These are phyloP conservation scores for Drosophila putrida DNA, from an alignment of 2,888 invertebrate genomes.

Conservation along the genomic window DNA sequence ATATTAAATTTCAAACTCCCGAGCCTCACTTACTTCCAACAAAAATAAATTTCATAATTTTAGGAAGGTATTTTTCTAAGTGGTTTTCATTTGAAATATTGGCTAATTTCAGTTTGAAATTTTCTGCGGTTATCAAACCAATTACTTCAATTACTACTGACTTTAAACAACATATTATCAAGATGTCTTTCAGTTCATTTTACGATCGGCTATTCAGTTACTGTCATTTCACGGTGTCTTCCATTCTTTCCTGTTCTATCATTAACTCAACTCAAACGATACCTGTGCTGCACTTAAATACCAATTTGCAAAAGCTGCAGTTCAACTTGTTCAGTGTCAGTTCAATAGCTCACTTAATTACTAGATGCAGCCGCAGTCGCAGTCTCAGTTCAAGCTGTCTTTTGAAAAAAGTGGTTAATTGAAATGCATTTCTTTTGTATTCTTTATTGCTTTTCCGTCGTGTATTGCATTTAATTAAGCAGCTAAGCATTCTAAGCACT, in stretches of 20 bases:
- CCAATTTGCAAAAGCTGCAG: slow-evolving; percentile 30
- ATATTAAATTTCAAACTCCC: too few relatives aligned
- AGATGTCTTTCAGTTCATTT: neutral
- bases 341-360: slow-evolving; percentile 58
- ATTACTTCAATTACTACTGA: neutral
- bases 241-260: neutral
- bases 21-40: too few relatives aligned
- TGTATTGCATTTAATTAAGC: slow-evolving; percentile 67
- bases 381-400: neutral
- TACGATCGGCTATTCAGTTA: neutral
- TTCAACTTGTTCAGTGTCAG: slow-evolving; percentile 21
- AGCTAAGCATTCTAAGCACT: slow-evolving; percentile 58
- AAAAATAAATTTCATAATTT: too few relatives aligned
- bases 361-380: neutral
- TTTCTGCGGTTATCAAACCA: neutral
- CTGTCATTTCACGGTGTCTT: slow-evolving; percentile 9
- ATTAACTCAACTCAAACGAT: slow-evolving; percentile 17
- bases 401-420: slow-evolving; percentile 42
- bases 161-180: neutral
- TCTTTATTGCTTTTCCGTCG: slow-evolving; percentile 35
- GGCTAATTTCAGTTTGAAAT: neutral
- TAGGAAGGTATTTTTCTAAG: too few relatives aligned
- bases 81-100: too few relatives aligned
- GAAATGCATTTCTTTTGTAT: slow-evolving; percentile 63
- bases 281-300: slow-evolving; percentile 27